Evolutionary conservation across 2,797 vertebrate genomes (phyloP).

Genomic region (Neoniphon sammara): DNA sequence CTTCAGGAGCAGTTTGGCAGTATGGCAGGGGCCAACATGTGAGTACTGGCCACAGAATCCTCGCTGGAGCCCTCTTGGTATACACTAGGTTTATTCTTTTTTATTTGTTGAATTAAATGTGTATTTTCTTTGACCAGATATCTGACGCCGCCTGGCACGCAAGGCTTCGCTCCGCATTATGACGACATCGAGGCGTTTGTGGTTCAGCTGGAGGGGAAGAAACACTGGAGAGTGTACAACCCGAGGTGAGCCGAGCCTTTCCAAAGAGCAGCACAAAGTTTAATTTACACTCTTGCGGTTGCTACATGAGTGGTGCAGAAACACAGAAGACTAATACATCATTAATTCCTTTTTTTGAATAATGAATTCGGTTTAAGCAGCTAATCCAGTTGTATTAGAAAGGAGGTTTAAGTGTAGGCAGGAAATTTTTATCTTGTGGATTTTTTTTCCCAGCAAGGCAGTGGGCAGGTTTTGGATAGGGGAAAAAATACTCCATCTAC

Average conservation of each 20-base stretch:
- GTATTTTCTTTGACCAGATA: slow-evolving; percentile 79
- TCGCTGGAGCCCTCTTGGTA: background rate
- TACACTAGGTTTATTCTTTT: too few relatives aligned
- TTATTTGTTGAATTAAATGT: background rate
- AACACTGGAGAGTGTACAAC: slow-evolving; percentile 94
- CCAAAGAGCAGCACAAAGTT: background rate
- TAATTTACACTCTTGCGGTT: background rate
- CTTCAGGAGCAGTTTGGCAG: slow-evolving; percentile 95
- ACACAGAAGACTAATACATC: background rate
- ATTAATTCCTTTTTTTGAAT: background rate
- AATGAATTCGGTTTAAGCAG: background rate
- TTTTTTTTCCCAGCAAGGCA: too few relatives aligned
- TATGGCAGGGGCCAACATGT: slow-evolving; percentile 95
- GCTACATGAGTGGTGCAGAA: background rate
- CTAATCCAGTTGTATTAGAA: too few relatives aligned
- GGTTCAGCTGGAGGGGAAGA: slow-evolving; percentile 95
- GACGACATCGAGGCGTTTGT: slow-evolving; percentile 98
- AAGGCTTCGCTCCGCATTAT: slow-evolving; percentile 98
- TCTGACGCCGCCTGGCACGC: slow-evolving; percentile 91
- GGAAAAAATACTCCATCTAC: too few relatives aligned
- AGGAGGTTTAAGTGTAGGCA: too few relatives aligned
- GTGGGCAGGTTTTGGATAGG: too few relatives aligned
- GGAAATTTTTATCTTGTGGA: too few relatives aligned
- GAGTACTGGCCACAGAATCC: slow-evolving; percentile 27
- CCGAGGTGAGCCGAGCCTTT: slow-evolving; percentile 80